These are phyloP conservation scores for Lamprologus speciosus DNA, from an alignment of 2,113 vertebrate genomes.

Conservation along the genomic window DNA sequence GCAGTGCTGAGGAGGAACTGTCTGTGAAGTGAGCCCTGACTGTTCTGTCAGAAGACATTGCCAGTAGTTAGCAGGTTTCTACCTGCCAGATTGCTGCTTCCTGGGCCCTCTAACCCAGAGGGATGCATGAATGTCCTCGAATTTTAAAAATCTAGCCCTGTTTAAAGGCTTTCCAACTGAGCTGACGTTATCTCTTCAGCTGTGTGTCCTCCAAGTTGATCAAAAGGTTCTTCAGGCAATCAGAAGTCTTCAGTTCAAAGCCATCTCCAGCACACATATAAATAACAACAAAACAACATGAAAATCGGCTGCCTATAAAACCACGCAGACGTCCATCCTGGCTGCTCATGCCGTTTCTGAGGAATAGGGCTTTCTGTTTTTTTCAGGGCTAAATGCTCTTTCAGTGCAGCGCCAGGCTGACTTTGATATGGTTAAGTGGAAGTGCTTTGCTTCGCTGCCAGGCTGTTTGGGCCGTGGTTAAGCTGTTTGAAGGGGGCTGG, in stretches of 20 bases:
- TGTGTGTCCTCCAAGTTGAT: not conserved
- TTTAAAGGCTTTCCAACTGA: not conserved
- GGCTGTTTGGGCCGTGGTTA: conserved; percentile 42
- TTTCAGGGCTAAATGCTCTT: conserved; percentile 15
- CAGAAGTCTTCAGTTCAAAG: not conserved
- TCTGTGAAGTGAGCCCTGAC: not conserved
- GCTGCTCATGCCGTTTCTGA: not conserved
- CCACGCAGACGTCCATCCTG: not conserved
- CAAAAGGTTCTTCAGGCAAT: not conserved
- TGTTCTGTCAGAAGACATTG: not conserved
- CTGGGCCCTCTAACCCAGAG: not conserved
- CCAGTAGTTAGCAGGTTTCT: not conserved
- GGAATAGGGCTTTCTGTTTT: not conserved
- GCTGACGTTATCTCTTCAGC: not conserved
- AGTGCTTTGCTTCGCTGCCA: conserved; percentile 54
- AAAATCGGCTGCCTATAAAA: not conserved
- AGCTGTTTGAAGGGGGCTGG: conserved; percentile 39
- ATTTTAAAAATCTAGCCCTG: not conserved
- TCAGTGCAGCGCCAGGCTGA: conserved; percentile 25
- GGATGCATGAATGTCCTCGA: not conserved
- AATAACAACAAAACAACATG: conserved; percentile 1
- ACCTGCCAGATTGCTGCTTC: conserved; percentile 8
- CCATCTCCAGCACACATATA: not conserved
- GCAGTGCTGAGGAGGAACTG: not conserved
- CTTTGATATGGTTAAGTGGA: conserved; percentile 67